phyloP scores from a whole-genome alignment of 53 echinoderm and acorn worm species.

The Mesocentrotus franciscanus region DNA sequence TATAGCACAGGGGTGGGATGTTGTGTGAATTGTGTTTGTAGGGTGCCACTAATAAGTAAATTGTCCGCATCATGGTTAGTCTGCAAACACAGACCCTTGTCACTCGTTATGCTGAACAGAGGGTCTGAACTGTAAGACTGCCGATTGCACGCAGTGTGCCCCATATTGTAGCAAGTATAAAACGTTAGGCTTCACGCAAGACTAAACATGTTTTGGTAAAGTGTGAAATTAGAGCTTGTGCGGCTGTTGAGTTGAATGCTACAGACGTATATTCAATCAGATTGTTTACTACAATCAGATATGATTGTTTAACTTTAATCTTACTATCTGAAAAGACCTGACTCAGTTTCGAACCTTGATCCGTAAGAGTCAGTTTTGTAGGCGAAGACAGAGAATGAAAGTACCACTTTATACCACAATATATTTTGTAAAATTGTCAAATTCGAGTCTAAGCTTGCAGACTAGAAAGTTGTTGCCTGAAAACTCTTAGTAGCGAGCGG shows the following conservation, averaged over 20 bases:
- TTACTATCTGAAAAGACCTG: no score
- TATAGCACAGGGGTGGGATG: neutral
- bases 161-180: neutral
- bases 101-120: neutral
- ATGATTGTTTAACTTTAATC: no score
- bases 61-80: neutral
- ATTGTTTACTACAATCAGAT: no score
- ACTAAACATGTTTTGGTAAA: neutral
- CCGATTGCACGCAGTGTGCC: neutral
- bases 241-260: neutral
- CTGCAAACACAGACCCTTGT: neutral
- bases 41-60: neutral
- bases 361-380: no score
- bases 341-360: no score
- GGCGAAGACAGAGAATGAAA: no score
- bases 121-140: neutral
- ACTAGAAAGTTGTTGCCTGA: neutral
- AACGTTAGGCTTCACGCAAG: neutral
- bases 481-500: neutral
- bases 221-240: neutral
- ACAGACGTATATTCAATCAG: no score
- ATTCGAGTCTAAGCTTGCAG: neutral
- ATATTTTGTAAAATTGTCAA: neutral
- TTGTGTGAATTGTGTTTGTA: neutral
- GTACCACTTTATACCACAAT: no score